Conservation (phyloP, 2,888 invertebrate genomes). For the Drepanosiphum platanoidis region DNA sequence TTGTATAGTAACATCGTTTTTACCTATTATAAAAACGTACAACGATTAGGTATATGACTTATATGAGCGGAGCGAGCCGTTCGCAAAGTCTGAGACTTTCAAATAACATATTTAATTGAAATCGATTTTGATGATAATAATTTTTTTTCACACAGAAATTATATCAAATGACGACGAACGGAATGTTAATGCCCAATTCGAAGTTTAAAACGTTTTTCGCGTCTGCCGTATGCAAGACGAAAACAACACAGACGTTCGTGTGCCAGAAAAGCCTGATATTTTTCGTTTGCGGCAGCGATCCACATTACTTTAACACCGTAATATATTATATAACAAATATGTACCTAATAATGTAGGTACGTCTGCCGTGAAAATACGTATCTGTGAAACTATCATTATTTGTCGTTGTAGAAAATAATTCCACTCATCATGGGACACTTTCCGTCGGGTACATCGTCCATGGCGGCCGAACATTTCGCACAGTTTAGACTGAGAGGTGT, state of each 20-base stretch:
- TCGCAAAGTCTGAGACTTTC: too few species aligned
- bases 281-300: slow-evolving; percentile 52
- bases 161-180: slow-evolving; percentile 18
- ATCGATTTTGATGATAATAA: too few species aligned
- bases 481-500: slow-evolving; percentile 72
- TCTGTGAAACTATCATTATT: not conserved
- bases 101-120: too few species aligned
- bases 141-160: not conserved
- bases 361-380: not conserved
- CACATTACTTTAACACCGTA: slow-evolving; percentile 45
- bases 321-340: not conserved
- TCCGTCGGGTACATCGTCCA: slow-evolving; percentile 81
- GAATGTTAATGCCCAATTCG: slow-evolving; percentile 32
- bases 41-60: too few species aligned
- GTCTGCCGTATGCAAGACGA: slow-evolving; percentile 10
- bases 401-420: slow-evolving; percentile 69
- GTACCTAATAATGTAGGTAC: not conserved
- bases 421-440: slow-evolving; percentile 76
- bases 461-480: slow-evolving; percentile 77
- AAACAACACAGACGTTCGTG: slow-evolving; percentile 4
- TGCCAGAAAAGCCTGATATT: slow-evolving; percentile 44
- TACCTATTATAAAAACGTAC: too few species aligned
- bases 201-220: slow-evolving; percentile 5
- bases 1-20: not conserved
- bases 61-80: too few species aligned